Conservation (phyloP, 2,113 vertebrate genomes). For the Plectropomus leopardus region DNA sequence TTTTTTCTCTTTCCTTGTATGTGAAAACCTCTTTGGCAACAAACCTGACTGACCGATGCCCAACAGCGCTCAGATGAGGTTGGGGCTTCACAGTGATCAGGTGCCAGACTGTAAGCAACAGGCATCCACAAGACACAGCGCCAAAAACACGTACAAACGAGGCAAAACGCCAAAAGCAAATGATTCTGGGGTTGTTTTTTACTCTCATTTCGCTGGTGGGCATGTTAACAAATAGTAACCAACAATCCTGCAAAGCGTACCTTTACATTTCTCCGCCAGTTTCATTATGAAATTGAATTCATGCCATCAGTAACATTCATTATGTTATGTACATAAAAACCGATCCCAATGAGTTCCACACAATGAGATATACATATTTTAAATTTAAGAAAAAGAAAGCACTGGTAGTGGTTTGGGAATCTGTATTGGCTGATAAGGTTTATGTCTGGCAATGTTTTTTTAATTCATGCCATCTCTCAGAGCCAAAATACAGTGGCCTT, state of each 20-base stretch:
- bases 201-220: too few relatives aligned
- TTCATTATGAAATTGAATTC: background rate
- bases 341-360: background rate
- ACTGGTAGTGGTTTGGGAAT: background rate
- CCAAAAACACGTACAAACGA: too few relatives aligned
- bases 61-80: too few relatives aligned
- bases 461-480: conserved; percentile 36
- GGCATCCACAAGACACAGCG: too few relatives aligned
- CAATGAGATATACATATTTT: background rate
- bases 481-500: conserved; percentile 36
- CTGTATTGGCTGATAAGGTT: background rate
- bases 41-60: background rate
- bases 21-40: background rate
- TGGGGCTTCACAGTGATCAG: too few relatives aligned
- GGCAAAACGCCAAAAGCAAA: too few relatives aligned
- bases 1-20: background rate
- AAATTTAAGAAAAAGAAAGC: background rate
- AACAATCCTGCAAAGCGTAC: too few relatives aligned
- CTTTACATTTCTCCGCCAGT: background rate
- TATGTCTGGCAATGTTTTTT: conserved; percentile 19
- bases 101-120: too few relatives aligned
- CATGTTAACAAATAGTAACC: too few relatives aligned
- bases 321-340: background rate
- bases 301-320: background rate
- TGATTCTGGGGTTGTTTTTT: too few relatives aligned